phyloP scores from a whole-genome alignment of 2,797 vertebrate species.

The Avahi laniger region DNA sequence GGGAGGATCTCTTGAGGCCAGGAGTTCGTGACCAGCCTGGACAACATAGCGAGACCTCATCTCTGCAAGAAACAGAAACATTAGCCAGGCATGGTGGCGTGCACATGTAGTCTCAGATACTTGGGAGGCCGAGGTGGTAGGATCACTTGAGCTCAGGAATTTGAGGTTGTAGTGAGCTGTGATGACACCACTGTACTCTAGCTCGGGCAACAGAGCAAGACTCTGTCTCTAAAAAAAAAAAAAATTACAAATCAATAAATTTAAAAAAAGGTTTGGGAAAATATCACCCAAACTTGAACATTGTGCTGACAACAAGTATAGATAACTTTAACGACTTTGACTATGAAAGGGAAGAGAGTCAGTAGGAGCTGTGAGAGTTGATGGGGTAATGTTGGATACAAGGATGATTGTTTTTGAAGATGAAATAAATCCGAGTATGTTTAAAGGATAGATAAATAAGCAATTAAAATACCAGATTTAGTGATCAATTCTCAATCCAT shows the following conservation, averaged over 20 bases:
- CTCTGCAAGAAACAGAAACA: neutral
- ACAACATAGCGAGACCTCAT: neutral
- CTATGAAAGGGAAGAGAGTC: neutral
- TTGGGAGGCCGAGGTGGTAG: neutral
- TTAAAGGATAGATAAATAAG: neutral
- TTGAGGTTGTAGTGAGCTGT: neutral
- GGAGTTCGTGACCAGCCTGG: neutral
- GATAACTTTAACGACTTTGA: neutral
- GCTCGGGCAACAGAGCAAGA: neutral
- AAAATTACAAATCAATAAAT: neutral
- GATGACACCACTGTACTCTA: neutral
- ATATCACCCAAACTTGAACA: neutral
- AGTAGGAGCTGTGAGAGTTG: neutral
- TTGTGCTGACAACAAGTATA: neutral
- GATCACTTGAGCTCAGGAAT: neutral
- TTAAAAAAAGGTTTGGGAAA: neutral
- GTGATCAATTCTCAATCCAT: neutral
- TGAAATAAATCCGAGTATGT: neutral
- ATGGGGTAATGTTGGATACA: neutral
- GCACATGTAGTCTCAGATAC: neutral
- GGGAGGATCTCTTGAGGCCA: neutral
- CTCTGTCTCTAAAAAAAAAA: neutral
- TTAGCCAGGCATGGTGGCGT: neutral
- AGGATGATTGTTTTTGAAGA: neutral
- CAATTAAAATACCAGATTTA: neutral